Evolutionary conservation across 1,140 invertebrate species (phyloP).

Genomic region (Lepidostoma basale): DNA sequence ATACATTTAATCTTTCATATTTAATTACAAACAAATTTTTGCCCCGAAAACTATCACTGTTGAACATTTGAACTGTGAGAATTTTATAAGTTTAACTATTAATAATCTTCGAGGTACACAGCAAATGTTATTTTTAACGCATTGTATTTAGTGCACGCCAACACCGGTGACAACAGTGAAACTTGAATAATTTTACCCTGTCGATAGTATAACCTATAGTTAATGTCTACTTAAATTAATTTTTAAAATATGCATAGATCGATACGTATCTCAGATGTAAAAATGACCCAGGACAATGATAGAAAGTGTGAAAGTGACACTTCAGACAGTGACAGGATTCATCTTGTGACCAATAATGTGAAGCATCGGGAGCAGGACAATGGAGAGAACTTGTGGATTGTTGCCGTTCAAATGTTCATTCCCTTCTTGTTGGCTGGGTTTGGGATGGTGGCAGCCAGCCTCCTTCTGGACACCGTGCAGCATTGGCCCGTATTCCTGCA

Average conservation of each 20-base stretch:
- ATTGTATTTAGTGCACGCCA: not conserved
- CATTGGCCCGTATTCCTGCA: slow-evolving; percentile 87
- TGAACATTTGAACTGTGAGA: too few relatives aligned
- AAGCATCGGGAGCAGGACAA: slow-evolving; percentile 13
- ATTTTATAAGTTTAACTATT: too few relatives aligned
- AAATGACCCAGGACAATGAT: slow-evolving; percentile 16
- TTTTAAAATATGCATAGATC: slow-evolving; percentile 34
- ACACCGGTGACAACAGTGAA: not conserved
- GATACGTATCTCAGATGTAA: slow-evolving; percentile 10
- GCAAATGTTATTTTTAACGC: slow-evolving; percentile 26
- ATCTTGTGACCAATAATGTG: slow-evolving; percentile 18
- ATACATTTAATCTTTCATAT: too few relatives aligned
- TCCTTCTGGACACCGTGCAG: slow-evolving; percentile 84
- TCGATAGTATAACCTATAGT: not conserved
- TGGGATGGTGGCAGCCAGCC: slow-evolving; percentile 89
- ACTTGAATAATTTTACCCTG: not conserved
- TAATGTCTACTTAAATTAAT: not conserved
- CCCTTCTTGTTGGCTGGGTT: slow-evolving; percentile 90
- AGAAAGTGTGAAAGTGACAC: slow-evolving; percentile 11
- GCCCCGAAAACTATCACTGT: too few relatives aligned
- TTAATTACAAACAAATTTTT: too few relatives aligned
- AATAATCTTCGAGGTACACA: too few relatives aligned
- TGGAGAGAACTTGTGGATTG: slow-evolving; percentile 63
- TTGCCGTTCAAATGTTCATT: slow-evolving; percentile 84
- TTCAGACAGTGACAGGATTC: slow-evolving; percentile 22